Conservation (phyloP, 2,888 invertebrate species). For the Coleophora flavipennella region DNA sequence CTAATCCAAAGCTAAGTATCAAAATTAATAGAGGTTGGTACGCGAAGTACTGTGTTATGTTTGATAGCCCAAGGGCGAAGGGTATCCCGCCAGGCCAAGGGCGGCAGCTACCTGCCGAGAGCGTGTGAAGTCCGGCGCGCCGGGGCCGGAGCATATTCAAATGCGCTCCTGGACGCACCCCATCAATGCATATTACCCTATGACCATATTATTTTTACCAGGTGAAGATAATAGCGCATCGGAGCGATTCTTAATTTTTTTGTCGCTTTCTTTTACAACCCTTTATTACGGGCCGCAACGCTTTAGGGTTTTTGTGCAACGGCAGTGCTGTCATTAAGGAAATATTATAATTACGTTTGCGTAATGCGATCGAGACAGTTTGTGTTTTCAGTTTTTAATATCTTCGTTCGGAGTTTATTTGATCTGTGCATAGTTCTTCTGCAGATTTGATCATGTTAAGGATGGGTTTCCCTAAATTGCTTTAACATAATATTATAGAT, state of each 20-base stretch:
- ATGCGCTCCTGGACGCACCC: constrained; percentile 68
- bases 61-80: constrained; percentile 18
- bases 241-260: constrained; percentile 71
- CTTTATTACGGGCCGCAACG: constrained; percentile 60
- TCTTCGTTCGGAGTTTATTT: neutral
- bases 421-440: neutral
- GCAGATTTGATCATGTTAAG: too few relatives aligned
- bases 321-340: constrained; percentile 54
- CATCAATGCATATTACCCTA: constrained; percentile 69
- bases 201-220: constrained; percentile 72
- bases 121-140: constrained; percentile 69
- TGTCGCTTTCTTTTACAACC: constrained; percentile 54
- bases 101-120: constrained; percentile 37
- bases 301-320: constrained; percentile 66
- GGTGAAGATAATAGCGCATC: constrained; percentile 70
- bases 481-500: too few relatives aligned
- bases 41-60: constrained; percentile 18
- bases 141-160: constrained; percentile 60
- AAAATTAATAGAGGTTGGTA: constrained; percentile 16
- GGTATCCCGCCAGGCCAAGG: constrained; percentile 1
- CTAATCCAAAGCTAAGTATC: neutral
- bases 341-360: constrained; percentile 23
- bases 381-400: neutral
- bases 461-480: too few relatives aligned
- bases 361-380: too few relatives aligned